Evolutionary conservation across 2,113 vertebrate species (phyloP), one percentile per base, ranked within the genome.

Genomic region (Podarcis raffonei): DNA sequence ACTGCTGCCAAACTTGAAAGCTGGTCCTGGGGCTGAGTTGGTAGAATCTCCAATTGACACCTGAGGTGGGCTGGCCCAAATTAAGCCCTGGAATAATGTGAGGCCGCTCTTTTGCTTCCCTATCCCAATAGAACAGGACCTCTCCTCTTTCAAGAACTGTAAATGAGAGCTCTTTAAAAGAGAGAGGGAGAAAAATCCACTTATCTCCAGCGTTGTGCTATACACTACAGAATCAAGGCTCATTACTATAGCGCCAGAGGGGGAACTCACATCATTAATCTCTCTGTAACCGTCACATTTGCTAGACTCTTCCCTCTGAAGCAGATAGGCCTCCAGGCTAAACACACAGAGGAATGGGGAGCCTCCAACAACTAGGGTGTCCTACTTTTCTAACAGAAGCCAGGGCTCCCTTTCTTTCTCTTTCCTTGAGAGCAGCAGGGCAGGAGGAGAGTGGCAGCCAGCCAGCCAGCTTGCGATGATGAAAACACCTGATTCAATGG

Each of bases 201-300:
- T 15, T 22, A 27, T 48, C n/a, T 83, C 27, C 7, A 66, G 4
- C 20, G 25, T 37, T 37, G 32, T 35, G n/a, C 22, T 68, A 32
- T 39, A 65, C 22, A 37, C 15, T 9, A 57, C 15, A 77, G 30
- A 66, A 76, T 48, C 74, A 83, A 66, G 22, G 37, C 37, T 86
- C 71, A 18, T 13, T 66, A 66, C 20, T 15, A 35, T 6, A 76
- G 59, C 4, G 27, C 84, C 35, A 62, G 74, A 65, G 57, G 74
- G 57, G 25, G 35, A 77, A 86, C 12, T 66, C 71, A 76, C 20
- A 66, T 83, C 75, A 88, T 83, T 88, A 83, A 88, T 66, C 39
- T 83, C 62, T 66, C 23, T 15, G 68, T 57, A 39, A 20, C 48
- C 3, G 1, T 59, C 20, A 6, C 39, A 59, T 59, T 78, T 68